Percentiles rank a stretch among this genome's conserved stretches.
Conservation (phyloP, 2,113 vertebrate species). For the Cavia porcellus region DNA sequence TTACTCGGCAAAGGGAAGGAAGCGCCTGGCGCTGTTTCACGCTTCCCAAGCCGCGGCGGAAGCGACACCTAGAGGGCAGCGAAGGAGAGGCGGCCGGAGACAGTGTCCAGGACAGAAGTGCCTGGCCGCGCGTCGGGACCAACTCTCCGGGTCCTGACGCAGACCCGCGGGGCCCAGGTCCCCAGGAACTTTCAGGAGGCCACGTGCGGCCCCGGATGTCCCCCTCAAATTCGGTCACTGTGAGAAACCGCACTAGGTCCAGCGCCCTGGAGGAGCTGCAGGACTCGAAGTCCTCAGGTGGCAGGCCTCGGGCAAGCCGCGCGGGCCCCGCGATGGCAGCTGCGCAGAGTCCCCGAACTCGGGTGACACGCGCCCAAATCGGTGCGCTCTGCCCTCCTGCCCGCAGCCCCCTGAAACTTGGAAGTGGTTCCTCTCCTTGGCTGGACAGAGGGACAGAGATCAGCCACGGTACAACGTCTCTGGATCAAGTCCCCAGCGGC, state of each 20-base stretch:
- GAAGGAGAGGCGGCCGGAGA: not conserved
- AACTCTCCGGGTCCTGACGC: not conserved
- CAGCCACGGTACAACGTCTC: not conserved
- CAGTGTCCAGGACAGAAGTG: not conserved
- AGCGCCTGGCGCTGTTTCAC: not conserved
- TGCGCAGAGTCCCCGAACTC: constrained; percentile 36
- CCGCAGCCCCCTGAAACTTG: constrained; percentile 65
- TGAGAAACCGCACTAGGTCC: not conserved
- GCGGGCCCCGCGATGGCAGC: not conserved
- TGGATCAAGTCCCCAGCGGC: constrained; percentile 1
- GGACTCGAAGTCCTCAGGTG: constrained; percentile 76
- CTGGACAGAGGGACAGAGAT: not conserved
- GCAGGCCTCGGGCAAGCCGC: not conserved
- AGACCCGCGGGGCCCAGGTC: not conserved
- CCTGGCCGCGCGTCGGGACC: not conserved
- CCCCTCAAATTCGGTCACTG: not conserved
- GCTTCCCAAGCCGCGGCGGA: constrained; percentile 59
- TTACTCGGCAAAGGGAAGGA: not conserved
- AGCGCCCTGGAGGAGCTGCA: not conserved
- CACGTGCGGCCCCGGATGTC: not conserved
- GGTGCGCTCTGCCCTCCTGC: not conserved
- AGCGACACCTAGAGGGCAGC: constrained; percentile 86
- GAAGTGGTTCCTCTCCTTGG: not conserved
- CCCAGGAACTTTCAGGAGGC: not conserved
- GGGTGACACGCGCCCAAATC: not conserved